A percentile compares a stretch with the other conserved stretches of the same genome.
These are phyloP conservation scores for Batillaria attramentaria DNA, from an alignment of 1,140 invertebrate genomes.

Conservation along the genomic window DNA sequence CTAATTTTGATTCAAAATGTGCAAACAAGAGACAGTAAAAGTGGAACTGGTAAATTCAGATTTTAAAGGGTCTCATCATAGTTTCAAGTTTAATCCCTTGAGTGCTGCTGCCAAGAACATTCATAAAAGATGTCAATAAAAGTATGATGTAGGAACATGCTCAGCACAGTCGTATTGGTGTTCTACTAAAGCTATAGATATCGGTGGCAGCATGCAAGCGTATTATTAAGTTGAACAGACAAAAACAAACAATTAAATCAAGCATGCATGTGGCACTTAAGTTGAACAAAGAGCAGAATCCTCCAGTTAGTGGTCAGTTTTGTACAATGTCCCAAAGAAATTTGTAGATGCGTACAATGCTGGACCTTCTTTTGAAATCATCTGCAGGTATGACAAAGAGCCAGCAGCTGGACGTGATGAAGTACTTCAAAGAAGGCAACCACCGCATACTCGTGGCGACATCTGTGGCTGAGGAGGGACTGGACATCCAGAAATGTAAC, in stretches of 20 bases:
- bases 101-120: background rate
- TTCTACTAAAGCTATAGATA: background rate
- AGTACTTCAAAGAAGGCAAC: constrained; percentile 54
- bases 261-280: no score
- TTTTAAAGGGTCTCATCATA: background rate
- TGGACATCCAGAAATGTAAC: constrained; percentile 70
- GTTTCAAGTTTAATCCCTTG: background rate
- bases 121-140: background rate
- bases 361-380: no score
- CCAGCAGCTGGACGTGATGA: constrained; percentile 54
- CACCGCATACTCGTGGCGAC: constrained; percentile 67
- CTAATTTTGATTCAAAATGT: background rate
- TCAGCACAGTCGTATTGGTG: background rate
- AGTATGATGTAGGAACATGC: no score
- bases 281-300: no score
- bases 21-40: background rate
- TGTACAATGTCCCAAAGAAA: no score
- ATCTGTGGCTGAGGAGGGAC: constrained; percentile 71
- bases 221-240: no score
- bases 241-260: no score
- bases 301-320: no score
- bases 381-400: constrained; percentile 64
- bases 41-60: background rate
- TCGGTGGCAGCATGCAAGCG: no score
- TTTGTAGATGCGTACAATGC: no score